phyloP scores from a whole-genome alignment of 2,797 vertebrate genomes.

The Etheostoma nigrum region DNA sequence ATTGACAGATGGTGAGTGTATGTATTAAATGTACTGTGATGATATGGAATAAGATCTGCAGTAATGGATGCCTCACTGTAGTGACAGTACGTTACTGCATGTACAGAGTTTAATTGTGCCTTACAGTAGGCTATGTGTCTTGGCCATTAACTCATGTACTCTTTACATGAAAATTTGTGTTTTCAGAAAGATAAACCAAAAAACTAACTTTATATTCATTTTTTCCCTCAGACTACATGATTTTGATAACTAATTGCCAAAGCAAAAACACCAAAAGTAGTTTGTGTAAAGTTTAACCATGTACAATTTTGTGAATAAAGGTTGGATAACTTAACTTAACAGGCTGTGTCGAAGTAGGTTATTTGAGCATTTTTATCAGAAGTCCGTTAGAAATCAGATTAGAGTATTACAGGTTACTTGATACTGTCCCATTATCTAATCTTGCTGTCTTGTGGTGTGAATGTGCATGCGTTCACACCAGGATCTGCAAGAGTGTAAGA shows the following conservation, averaged over 20 bases:
- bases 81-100: constrained; percentile 7
- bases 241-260: constrained; percentile 44
- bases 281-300: constrained; percentile 42
- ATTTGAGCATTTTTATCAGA: not conserved
- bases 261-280: constrained; percentile 49
- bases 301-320: constrained; percentile 69
- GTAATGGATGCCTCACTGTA: constrained; percentile 24
- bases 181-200: constrained; percentile 20
- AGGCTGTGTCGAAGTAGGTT: not conserved
- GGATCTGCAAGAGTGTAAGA: constrained; percentile 8
- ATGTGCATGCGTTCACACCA: not conserved
- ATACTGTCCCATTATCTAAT: not conserved
- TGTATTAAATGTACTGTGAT: constrained; percentile 41
- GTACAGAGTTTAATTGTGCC: constrained; percentile 41
- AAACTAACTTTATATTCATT: not conserved
- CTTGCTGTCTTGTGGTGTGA: not conserved
- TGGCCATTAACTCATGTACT: constrained; percentile 29
- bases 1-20: constrained; percentile 36
- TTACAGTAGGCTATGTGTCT: constrained; percentile 40
- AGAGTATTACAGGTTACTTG: not conserved
- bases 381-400: not conserved
- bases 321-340: constrained; percentile 13
- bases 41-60: constrained; percentile 7
- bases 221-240: constrained; percentile 3
- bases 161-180: constrained; percentile 44